Evolutionary conservation across 2,888 invertebrate species (phyloP).

Genomic region (Chesias legatella): DNA sequence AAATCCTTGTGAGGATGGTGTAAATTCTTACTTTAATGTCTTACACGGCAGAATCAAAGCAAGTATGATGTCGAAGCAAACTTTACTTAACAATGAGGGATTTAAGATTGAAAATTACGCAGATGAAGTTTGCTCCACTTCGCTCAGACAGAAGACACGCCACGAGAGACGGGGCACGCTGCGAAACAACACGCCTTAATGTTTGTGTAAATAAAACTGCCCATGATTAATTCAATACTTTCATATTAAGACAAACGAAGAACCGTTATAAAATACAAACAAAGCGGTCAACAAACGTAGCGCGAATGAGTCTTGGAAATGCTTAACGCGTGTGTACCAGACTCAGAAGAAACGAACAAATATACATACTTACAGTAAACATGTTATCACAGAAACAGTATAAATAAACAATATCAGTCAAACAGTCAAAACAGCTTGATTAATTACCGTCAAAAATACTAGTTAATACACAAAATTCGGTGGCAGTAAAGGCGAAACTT

Average conservation of each 20-base stretch:
- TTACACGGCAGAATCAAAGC: constrained; percentile 25
- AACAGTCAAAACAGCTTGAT: constrained; percentile 1
- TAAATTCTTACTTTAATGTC: constrained; percentile 23
- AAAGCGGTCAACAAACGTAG: constrained; percentile 8
- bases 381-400: constrained; percentile 4
- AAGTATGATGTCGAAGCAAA: constrained; percentile 28
- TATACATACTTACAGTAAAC: not conserved
- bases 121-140: constrained; percentile 33
- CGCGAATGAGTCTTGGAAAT: constrained; percentile 13
- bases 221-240: constrained; percentile 14
- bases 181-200: constrained; percentile 41
- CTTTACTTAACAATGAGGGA: constrained; percentile 27
- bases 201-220: constrained; percentile 38
- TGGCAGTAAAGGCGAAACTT: constrained; percentile 36
- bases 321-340: constrained; percentile 1
- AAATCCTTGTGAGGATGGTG: constrained; percentile 24
- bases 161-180: constrained; percentile 36
- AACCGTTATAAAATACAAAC: constrained; percentile 12
- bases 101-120: constrained; percentile 28
- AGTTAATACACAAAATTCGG: constrained; percentile 27
- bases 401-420: constrained; percentile 1
- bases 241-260: constrained; percentile 10
- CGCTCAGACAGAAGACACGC: constrained; percentile 31
- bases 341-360: not conserved
- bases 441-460: constrained; percentile 2